phyloP scores from a whole-genome alignment of 2,797 vertebrate genomes.

The Phalanger gymnotis region DNA sequence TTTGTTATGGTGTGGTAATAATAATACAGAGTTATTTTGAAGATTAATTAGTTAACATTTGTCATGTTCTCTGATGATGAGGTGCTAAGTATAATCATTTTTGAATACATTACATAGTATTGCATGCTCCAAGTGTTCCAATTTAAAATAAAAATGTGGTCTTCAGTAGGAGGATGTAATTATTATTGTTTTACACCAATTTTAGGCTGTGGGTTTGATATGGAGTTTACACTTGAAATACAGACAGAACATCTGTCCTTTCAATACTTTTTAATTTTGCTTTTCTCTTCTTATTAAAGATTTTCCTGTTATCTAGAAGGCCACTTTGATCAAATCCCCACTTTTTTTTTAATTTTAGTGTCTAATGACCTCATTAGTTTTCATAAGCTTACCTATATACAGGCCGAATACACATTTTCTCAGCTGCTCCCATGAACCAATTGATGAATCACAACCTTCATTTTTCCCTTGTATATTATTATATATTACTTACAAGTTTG shows the following conservation, averaged over 20 bases:
- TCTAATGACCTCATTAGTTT: neutral
- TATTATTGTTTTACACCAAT: constrained; percentile 52
- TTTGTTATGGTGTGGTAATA: neutral
- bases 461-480: neutral
- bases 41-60: neutral
- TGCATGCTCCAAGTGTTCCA: neutral
- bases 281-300: constrained; percentile 25
- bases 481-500: neutral
- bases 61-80: constrained; percentile 1
- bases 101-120: constrained; percentile 29
- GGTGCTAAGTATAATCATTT: constrained; percentile 23
- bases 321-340: neutral
- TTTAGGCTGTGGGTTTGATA: constrained; percentile 32
- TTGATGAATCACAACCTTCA: neutral
- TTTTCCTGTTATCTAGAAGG: constrained; percentile 1
- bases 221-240: constrained; percentile 32
- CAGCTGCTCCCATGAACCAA: neutral
- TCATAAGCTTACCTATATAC: neutral
- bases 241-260: constrained; percentile 28
- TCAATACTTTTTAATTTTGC: constrained; percentile 26
- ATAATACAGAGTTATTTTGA: neutral
- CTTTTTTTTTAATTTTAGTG: neutral
- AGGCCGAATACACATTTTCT: neutral
- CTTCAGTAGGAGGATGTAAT: constrained; percentile 28
- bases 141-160: constrained; percentile 48